Conservation (phyloP, 2,113 vertebrate genomes). For the Peromyscus polionotus region DNA sequence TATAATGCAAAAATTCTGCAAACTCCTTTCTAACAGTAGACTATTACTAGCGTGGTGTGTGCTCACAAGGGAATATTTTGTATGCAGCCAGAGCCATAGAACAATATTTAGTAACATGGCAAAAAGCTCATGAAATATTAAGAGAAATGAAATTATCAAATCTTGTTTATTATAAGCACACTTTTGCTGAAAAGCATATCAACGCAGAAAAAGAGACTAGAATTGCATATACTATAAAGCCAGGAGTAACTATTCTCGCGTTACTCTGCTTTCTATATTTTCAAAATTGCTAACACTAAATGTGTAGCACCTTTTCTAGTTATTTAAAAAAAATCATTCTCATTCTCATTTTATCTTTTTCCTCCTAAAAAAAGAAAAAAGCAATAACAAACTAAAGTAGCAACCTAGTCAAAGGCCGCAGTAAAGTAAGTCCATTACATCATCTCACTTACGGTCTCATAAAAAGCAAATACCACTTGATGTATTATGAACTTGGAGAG, state of each 20-base stretch:
- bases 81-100: neutral
- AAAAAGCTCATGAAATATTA: neutral
- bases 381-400: fast-evolving
- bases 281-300: neutral
- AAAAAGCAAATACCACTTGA: neutral
- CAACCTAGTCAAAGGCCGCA: neutral
- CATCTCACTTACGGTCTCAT: neutral
- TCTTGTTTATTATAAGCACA: neutral
- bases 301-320: neutral
- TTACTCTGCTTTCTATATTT: neutral
- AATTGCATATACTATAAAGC: neutral
- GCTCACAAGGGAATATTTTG: neutral
- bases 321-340: neutral
- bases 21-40: neutral
- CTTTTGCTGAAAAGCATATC: conserved; percentile 12
- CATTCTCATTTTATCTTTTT: neutral
- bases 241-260: neutral
- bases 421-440: neutral
- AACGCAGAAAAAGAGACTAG: neutral
- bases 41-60: neutral
- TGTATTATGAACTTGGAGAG: neutral
- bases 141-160: conserved; percentile 34
- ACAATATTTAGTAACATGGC: conserved; percentile 24
- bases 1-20: neutral
- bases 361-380: neutral